phyloP scores from a whole-genome alignment of 2,888 invertebrate species.

The Perithous albicinctus region DNA sequence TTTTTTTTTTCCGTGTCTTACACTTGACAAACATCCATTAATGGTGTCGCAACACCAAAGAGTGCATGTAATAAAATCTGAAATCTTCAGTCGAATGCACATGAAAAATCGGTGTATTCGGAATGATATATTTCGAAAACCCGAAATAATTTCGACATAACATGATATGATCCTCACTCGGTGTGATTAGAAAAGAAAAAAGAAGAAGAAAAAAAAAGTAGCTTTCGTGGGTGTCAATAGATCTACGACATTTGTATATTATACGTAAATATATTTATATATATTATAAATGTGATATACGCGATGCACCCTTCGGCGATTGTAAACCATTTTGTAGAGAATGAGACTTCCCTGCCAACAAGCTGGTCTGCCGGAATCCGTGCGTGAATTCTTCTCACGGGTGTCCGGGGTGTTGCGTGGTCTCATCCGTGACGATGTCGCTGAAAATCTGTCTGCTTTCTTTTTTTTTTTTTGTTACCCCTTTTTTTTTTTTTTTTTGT shows the following conservation, averaged over 20 bases:
- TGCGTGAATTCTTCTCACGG: slow-evolving; percentile 81
- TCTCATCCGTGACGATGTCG: slow-evolving; percentile 81
- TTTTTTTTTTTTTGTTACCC: slow-evolving; percentile 65
- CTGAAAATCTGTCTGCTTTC: slow-evolving; percentile 80
- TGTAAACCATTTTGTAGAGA: slow-evolving; percentile 84
- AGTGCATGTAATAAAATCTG: slow-evolving; percentile 78
- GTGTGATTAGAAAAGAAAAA: slow-evolving; percentile 54
- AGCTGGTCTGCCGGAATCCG: slow-evolving; percentile 84
- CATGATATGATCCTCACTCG: slow-evolving; percentile 19
- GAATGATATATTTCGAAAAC: slow-evolving; percentile 7
- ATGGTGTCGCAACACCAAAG: slow-evolving; percentile 82
- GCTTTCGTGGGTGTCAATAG: neutral
- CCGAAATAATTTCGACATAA: neutral
- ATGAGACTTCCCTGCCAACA: slow-evolving; percentile 85
- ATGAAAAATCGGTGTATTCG: slow-evolving; percentile 3
- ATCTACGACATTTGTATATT: slow-evolving; percentile 2
- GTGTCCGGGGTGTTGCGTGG: slow-evolving; percentile 81
- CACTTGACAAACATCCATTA: slow-evolving; percentile 82
- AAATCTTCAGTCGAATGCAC: neutral
- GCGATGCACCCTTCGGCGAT: slow-evolving; percentile 83
- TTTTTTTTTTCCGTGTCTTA: no score
- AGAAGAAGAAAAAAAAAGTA: no score
- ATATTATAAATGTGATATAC: slow-evolving; percentile 75
- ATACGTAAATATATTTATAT: slow-evolving; percentile 19
- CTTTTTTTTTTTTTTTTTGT: slow-evolving; percentile 52